A percentile compares a stretch with the other conserved stretches of the same genome.
Conservation (phyloP, 2,888 invertebrate species). For the Molorchus minor region DNA sequence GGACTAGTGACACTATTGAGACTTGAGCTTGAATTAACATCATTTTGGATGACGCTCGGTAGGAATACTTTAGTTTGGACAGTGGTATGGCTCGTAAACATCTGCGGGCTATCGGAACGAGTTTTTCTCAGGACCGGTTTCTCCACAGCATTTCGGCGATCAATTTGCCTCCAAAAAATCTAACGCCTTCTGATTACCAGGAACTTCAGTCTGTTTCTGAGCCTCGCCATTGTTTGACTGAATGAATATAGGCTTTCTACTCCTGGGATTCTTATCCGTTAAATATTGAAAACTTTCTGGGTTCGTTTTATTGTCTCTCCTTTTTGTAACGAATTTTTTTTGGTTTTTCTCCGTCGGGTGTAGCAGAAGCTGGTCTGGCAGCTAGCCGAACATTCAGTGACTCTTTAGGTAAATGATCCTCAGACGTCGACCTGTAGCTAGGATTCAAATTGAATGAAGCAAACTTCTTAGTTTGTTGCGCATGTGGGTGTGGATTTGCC, state of each 20-base stretch:
- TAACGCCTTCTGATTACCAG: slow-evolving; percentile 64
- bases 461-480: slow-evolving; percentile 53
- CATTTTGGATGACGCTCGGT: slow-evolving; percentile 51
- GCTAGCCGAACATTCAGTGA: slow-evolving; percentile 47
- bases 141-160: slow-evolving; percentile 46
- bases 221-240: slow-evolving; percentile 63
- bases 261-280: slow-evolving; percentile 77
- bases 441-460: slow-evolving; percentile 51
- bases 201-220: slow-evolving; percentile 28
- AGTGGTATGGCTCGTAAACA: slow-evolving; percentile 58
- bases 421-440: slow-evolving; percentile 57
- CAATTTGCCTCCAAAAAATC: slow-evolving; percentile 74
- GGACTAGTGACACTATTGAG: slow-evolving; percentile 33
- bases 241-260: slow-evolving; percentile 77
- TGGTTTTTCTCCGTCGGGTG: slow-evolving; percentile 53
- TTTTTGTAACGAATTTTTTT: slow-evolving; percentile 43
- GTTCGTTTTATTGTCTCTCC: slow-evolving; percentile 31
- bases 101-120: slow-evolving; percentile 52
- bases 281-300: slow-evolving; percentile 69
- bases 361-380: slow-evolving; percentile 59
- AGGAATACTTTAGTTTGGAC: slow-evolving; percentile 58
- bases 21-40: slow-evolving; percentile 34
- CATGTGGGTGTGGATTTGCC: slow-evolving; percentile 33
- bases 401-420: slow-evolving; percentile 57
- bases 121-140: slow-evolving; percentile 35